Percentiles rank a stretch among this genome's conserved stretches.
These are phyloP conservation scores for Homarus americanus DNA, from an alignment of 1,140 invertebrate species.

Conservation along the genomic window DNA sequence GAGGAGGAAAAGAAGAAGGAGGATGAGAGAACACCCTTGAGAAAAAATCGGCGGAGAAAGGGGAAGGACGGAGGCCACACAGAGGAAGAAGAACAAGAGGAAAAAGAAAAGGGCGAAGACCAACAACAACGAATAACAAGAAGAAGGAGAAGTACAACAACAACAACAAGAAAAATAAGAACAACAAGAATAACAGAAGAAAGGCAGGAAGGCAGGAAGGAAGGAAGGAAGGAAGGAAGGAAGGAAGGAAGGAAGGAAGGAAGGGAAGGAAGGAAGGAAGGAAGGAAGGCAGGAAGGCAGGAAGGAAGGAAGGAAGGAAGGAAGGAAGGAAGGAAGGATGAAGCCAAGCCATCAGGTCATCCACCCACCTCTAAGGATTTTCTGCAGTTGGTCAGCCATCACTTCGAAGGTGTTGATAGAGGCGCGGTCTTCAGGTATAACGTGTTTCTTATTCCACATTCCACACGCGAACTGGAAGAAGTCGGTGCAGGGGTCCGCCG, in stretches of 20 bases:
- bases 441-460: slow-evolving; percentile 91
- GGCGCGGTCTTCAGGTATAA: slow-evolving; percentile 92
- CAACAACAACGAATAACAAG: neutral
- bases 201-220: no score
- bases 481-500: slow-evolving; percentile 89
- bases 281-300: no score
- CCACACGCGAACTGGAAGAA: slow-evolving; percentile 88
- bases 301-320: no score
- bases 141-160: neutral
- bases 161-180: neutral
- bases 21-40: neutral
- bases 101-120: neutral
- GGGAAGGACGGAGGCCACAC: neutral
- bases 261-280: no score
- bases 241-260: neutral
- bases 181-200: neutral
- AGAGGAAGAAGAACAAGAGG: neutral
- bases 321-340: no score
- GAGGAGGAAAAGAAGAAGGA: neutral
- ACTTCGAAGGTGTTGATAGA: slow-evolving; percentile 94
- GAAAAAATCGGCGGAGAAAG: neutral
- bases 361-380: slow-evolving; percentile 86
- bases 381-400: slow-evolving; percentile 90
- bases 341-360: no score
- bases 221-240: neutral